Evolutionary conservation across 35 echinoderm and acorn worm species (phyloP), one percentile per base, ranked within the genome.

Genomic region (Stichopus chloronotus): DNA sequence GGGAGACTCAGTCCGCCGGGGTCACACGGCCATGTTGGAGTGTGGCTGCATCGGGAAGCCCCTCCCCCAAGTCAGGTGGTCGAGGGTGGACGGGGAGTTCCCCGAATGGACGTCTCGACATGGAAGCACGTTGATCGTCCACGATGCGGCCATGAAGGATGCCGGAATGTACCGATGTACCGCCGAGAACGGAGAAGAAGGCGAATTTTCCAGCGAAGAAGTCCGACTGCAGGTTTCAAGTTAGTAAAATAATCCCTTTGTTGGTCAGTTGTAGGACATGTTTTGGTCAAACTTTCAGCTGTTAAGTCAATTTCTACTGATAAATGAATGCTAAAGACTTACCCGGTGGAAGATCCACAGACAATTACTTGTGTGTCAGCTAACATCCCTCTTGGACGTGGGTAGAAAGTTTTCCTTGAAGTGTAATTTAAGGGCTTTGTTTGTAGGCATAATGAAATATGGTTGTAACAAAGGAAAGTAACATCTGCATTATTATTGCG

Each of bases 201-300:
- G 30, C 4, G 56, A 59, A 19, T 59, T 78, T 11, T 78, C 87
- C 7, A 24, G 17, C 22, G 68, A 88, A 83, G 78, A 92, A 9
- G 93, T 98, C 23, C 58, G 52, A 23, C 90, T 98, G 5, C 53
- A 94, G 84, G 96, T 98, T n/a, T 88, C 68, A 57, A 92, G 96
- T 98, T 61, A 98, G 96, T 92, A 56, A 25, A 4, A 17, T 43
- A 43, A 93, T 59, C 53, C 22, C 69, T 72, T 13, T 13, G 69
- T 72, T 72, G 13, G 22, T 87, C 8, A n/a, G 72, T 5, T 6
- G 13, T 12, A 30, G 52, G 3, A 11, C 8, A 0, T 25, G 6
- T 85, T 91, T 13, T 54, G 8, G n/a, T 58, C 7, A 91, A 17
- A 91, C 0, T 57, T 22, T 19, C n/a, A 78, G 53, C 11, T 4